A percentile compares a stretch with the other conserved stretches of the same genome.
These are phyloP conservation scores for Perognathus longimembris DNA, from an alignment of 2,113 vertebrate species.

Conservation along the genomic window DNA sequence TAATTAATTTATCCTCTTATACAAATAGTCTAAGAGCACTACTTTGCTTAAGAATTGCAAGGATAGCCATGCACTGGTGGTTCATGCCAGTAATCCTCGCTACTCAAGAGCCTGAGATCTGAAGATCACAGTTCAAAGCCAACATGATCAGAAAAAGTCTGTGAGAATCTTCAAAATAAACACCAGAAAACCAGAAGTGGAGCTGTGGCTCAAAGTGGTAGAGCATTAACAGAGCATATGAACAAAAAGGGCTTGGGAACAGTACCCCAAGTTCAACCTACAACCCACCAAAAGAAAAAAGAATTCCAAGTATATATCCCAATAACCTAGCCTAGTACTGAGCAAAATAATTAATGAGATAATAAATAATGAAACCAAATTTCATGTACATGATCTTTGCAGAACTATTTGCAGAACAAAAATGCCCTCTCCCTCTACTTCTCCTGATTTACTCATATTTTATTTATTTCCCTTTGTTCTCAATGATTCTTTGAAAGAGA, in stretches of 20 bases:
- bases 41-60: neutral
- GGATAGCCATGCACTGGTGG: neutral
- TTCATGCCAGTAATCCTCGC: no score
- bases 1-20: neutral
- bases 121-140: no score
- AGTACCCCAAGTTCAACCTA: no score
- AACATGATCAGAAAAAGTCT: no score
- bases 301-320: neutral
- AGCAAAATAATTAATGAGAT: conserved; percentile 16
- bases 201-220: no score
- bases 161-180: no score
- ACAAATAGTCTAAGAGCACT: neutral
- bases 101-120: no score
- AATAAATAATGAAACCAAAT: neutral
- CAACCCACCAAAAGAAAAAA: no score
- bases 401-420: neutral
- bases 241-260: no score
- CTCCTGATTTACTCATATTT: conserved; percentile 9
- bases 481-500: conserved; percentile 11
- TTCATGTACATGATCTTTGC: neutral
- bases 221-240: no score
- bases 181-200: no score
- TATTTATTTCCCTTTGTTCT: conserved; percentile 9
- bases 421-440: neutral
- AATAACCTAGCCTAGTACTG: neutral